Evolutionary conservation across 1,140 invertebrate genomes (phyloP), one percentile per base, ranked within the genome.

Genomic region (Drosophila nasuta): DNA sequence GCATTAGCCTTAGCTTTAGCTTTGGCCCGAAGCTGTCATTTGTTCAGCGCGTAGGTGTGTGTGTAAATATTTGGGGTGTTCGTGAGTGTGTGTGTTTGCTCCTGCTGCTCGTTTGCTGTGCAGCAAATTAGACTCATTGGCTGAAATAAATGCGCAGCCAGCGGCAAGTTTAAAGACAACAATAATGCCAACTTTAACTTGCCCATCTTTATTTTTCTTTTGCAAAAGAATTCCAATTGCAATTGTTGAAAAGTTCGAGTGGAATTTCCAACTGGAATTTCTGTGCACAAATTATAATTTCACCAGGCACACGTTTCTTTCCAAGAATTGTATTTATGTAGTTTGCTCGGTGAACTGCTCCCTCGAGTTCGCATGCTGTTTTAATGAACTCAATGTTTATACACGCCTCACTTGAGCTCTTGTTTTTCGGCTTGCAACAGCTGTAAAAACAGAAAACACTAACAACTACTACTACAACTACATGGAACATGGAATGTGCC

Each of bases 111-210:
- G 38, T 66, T 71, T 71, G 11, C 17, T 8, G 17, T 43, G 33
- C 64, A 68, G 68, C 64, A 73, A 83, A 77, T 86, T 81, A 75
- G 60, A 69, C 20, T 25, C 77, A 77, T 69, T 56, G 62, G 35
- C 33, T 65, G 60, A 52, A 82, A 69, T 72, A 20, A 72, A 33
- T 58, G 28, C 41, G 35, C 13, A 59, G 30, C 45, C 59, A 63
- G 30, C 48, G 35, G 52, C 48, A 41, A 46, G 63, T 63, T 49
- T 58, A 76, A 67, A 59, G 67, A 67, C 48, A 35, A 43, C 49
- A 33, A 33, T 1, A 30, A 54, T 4, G 67, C 72, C 43, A 35
- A 35, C 49, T 54, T 54, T 1, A 30, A 54, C 3, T 30, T 41
- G 30, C 33, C 13, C 6, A 1, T 5, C 20, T 56, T 35, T 7